phyloP scores from a whole-genome alignment of 2,113 vertebrate species.

The Carettochelys insculpta region DNA sequence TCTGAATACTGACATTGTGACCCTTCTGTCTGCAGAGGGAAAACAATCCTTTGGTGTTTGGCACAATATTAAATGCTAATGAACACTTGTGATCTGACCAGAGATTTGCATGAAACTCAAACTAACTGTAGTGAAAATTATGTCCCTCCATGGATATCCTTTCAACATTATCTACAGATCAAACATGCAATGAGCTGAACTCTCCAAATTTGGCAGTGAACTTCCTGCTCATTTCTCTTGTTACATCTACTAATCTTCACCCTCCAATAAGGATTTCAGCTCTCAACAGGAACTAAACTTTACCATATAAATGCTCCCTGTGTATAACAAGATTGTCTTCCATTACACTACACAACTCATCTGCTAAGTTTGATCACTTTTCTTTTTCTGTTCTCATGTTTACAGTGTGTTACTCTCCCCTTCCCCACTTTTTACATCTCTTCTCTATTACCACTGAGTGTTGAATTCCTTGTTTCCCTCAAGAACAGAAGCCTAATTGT shows the following conservation, averaged over 20 bases:
- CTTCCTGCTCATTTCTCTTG: conserved; percentile 48
- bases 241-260: conserved; percentile 1
- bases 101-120: conserved; percentile 37
- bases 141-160: conserved; percentile 62
- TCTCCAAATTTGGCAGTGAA: conserved; percentile 38
- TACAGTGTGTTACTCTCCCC: not conserved
- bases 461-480: not conserved
- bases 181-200: conserved; percentile 4
- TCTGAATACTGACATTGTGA: conserved; percentile 53
- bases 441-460: fast-evolving
- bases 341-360: fast-evolving
- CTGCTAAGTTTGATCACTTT: fast-evolving
- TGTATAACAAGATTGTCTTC: not conserved
- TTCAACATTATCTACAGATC: not conserved
- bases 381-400: not conserved
- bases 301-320: fast-evolving
- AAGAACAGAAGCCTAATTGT: fast-evolving
- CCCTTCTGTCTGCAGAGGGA: conserved; percentile 8
- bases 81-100: conserved; percentile 7
- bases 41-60: conserved; percentile 42
- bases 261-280: not conserved
- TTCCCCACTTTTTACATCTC: not conserved
- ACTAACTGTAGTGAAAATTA: conserved; percentile 57
- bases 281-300: not conserved
- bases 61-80: conserved; percentile 33